phyloP scores from a whole-genome alignment of 1,140 invertebrate species.

The Diplogasteroides magnus region DNA sequence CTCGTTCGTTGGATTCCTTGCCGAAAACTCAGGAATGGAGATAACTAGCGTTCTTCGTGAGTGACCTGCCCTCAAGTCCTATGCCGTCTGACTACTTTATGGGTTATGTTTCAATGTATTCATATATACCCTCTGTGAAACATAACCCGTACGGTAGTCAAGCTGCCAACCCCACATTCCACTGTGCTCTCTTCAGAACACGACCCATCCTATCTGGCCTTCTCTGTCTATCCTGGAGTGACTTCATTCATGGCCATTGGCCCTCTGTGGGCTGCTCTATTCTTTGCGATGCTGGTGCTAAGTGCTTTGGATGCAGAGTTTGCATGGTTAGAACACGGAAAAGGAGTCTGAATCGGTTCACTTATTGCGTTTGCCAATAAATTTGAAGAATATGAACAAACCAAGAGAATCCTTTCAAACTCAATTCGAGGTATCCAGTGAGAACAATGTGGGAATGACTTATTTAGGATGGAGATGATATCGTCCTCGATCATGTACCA shows the following conservation, averaged over 20 bases:
- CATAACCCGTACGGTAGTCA: too few relatives aligned
- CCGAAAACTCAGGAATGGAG: slow-evolving; percentile 38
- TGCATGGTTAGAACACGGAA: slow-evolving; percentile 47
- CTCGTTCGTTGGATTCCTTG: slow-evolving; percentile 47
- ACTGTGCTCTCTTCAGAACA: slow-evolving; percentile 36
- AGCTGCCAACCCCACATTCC: too few relatives aligned
- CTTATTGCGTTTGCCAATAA: too few relatives aligned
- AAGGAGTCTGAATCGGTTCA: too few relatives aligned
- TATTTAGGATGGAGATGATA: slow-evolving; percentile 48
- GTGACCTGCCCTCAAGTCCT: background rate
- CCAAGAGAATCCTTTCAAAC: too few relatives aligned
- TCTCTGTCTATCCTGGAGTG: slow-evolving; percentile 49
- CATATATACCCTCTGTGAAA: too few relatives aligned
- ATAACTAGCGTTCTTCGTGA: slow-evolving; percentile 45
- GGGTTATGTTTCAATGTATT: too few relatives aligned
- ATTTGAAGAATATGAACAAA: too few relatives aligned
- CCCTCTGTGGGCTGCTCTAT: slow-evolving; percentile 45
- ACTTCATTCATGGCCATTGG: slow-evolving; percentile 49
- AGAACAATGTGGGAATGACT: too few relatives aligned
- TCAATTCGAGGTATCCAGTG: too few relatives aligned
- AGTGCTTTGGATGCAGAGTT: slow-evolving; percentile 52
- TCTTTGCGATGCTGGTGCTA: slow-evolving; percentile 48
- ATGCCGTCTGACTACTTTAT: too few relatives aligned
- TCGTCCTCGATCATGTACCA: slow-evolving; percentile 50
- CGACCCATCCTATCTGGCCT: slow-evolving; percentile 43